Evolutionary conservation across 37 sponge, comb jelly and placozoan genomes (phyloP).

Genomic region (Chondrilla cf. caribensis): DNA sequence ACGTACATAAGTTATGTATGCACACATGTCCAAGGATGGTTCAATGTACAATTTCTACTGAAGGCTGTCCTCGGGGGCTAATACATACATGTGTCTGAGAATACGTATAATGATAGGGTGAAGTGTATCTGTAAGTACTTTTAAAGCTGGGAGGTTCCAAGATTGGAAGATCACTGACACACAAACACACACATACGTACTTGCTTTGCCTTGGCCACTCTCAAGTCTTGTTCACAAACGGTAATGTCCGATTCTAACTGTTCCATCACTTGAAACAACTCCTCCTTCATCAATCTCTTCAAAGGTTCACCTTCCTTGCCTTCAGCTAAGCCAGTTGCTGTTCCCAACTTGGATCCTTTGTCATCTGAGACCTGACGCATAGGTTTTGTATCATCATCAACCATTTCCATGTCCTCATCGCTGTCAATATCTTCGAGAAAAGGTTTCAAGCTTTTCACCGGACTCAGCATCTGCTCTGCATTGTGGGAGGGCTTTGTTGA

Average conservation of each 20-base stretch:
- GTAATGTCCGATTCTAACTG: conserved; percentile 64
- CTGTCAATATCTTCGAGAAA: conserved; percentile 68
- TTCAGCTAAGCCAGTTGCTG: neutral
- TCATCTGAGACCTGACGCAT: neutral
- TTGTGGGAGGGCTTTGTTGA: neutral
- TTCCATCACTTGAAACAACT: conserved; percentile 72
- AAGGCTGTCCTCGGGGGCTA: too few species aligned
- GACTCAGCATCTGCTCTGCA: neutral
- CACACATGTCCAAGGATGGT: too few species aligned
- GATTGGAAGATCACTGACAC: too few species aligned
- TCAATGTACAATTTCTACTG: too few species aligned
- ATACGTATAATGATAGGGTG: too few species aligned
- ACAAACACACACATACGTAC: neutral
- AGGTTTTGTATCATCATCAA: conserved; percentile 24
- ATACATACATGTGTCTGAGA: too few species aligned
- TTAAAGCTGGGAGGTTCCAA: too few species aligned
- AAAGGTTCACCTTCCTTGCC: neutral
- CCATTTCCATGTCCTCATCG: conserved; percentile 59
- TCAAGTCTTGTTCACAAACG: conserved; percentile 39
- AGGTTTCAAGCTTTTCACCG: conserved; percentile 18
- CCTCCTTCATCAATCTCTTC: conserved; percentile 58
- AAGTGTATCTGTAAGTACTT: too few species aligned
- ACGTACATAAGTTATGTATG: too few species aligned
- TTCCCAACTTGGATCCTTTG: neutral
- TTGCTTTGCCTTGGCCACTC: conserved; percentile 54